Evolutionary conservation across 2,113 vertebrate species (phyloP), one percentile per base, ranked within the genome.

Genomic region (Forbesichthys agassizii): DNA sequence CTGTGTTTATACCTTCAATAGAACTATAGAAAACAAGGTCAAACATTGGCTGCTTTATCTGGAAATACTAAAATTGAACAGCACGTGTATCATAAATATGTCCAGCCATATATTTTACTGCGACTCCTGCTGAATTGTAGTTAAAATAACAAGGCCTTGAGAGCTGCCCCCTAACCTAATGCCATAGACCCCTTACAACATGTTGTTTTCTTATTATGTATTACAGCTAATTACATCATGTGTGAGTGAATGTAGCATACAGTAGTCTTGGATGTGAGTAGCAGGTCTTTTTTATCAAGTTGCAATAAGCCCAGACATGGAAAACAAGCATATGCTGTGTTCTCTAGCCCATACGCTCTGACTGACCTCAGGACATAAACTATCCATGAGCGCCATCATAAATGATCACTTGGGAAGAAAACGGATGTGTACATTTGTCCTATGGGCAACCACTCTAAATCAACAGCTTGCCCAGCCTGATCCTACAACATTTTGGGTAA

Each of bases 361-460:
- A 65, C 36, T 56, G 64, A 53, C 51, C 49, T 36, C 33, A 54
- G 65, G 67, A 74, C 64, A 64, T 13, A 46, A 9, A 73, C 11
- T 46, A 52, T 66, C 75, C 73, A 47, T 68, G 27, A 27, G 27
- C 27, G 27, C 27, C 27, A 27, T 27, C 75, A 68, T 54, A 59
- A 81, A 81, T 78, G 69, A 79, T 64, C 72, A 68, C 68, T 20
- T 65, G 61, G 16, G 63, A 81, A 46, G 66, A 75, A 77, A 68
- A 74, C 68, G 68, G 73, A 42, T 8, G 4, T 42, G 36, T 57
- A 49, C 61, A 63, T 57, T 66, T 58, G 68, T 75, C 63, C 61
- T 70, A 18, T 1, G 79, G 70, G 68, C 79, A 53, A 61, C 62
- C 69, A 56, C 48, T 70, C 16, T 48, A 62, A 73, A 65, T 68